phyloP scores from a whole-genome alignment of 2,888 invertebrate species.

The Megamerina dolium region DNA sequence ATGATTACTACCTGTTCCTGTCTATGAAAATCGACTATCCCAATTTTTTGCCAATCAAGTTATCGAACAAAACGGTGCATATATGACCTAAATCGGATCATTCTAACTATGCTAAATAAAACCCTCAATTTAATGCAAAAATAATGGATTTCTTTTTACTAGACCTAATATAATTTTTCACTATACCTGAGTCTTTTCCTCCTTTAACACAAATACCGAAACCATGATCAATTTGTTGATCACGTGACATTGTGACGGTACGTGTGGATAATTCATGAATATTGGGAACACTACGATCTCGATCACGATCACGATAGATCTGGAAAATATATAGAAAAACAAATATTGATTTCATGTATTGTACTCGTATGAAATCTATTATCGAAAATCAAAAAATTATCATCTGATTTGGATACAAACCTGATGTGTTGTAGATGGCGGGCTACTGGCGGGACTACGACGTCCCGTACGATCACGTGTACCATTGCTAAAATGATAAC shows the following conservation, averaged over 20 bases:
- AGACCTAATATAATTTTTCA: too few relatives aligned
- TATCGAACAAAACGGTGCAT: too few relatives aligned
- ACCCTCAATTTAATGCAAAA: too few relatives aligned
- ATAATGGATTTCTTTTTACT: too few relatives aligned
- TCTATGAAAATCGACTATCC: too few relatives aligned
- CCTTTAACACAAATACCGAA: constrained; percentile 90
- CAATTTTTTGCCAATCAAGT: too few relatives aligned
- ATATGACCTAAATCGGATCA: too few relatives aligned
- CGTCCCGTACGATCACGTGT: constrained; percentile 46
- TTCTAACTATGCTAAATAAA: too few relatives aligned
- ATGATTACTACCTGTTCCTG: too few relatives aligned
- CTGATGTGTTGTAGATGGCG: constrained; percentile 74
- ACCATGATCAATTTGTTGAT: constrained; percentile 74
- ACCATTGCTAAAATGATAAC: constrained; percentile 50
- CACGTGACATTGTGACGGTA: constrained; percentile 80
- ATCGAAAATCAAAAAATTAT: background rate
- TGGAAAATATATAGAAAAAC: constrained; percentile 29
- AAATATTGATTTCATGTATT: constrained; percentile 19
- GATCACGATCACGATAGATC: constrained; percentile 56
- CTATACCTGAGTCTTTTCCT: constrained; percentile 84
- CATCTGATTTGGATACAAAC: constrained; percentile 35
- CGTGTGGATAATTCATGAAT: constrained; percentile 72
- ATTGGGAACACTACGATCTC: constrained; percentile 56
- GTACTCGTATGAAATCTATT: too few relatives aligned
- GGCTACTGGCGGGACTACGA: constrained; percentile 67